phyloP scores from a whole-genome alignment of 2,113 vertebrate species.

The Eretmochelys imbricata region DNA sequence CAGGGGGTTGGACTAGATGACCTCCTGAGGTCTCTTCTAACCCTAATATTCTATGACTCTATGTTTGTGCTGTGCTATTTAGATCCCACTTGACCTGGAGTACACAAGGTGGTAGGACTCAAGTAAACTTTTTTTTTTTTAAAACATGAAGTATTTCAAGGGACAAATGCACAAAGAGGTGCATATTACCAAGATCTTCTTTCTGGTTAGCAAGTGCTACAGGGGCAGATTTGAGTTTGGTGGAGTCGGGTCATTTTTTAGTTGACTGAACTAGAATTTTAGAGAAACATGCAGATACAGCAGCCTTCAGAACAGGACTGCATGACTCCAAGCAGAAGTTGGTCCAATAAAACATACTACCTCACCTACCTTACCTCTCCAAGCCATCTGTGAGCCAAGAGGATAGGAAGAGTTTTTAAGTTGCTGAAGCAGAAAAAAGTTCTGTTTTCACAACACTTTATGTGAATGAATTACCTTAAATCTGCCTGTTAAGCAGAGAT shows the following conservation, averaged over 20 bases:
- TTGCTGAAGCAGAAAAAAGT: not conserved
- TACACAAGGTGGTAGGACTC: not conserved
- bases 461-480: slow-evolving; percentile 2
- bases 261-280: slow-evolving; percentile 29
- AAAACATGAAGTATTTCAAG: slow-evolving; percentile 30
- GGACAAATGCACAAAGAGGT: slow-evolving; percentile 53
- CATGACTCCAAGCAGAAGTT: not conserved
- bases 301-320: slow-evolving; percentile 42
- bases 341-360: not conserved
- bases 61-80: not conserved
- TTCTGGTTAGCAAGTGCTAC: slow-evolving; percentile 43
- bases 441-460: not conserved
- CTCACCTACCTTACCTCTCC: not conserved
- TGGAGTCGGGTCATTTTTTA: slow-evolving; percentile 52
- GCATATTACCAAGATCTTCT: slow-evolving; percentile 34
- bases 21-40: no score
- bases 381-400: slow-evolving; percentile 47
- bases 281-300: slow-evolving; percentile 58
- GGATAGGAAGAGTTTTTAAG: slow-evolving; percentile 22
- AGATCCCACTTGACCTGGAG: not conserved
- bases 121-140: not conserved
- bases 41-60: no score
- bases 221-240: slow-evolving; percentile 38
- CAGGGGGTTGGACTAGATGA: no score
- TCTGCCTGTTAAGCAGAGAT: not conserved